Evolutionary conservation across 2,113 vertebrate species (phyloP).

Genomic region (Mormyrus iriodes): DNA sequence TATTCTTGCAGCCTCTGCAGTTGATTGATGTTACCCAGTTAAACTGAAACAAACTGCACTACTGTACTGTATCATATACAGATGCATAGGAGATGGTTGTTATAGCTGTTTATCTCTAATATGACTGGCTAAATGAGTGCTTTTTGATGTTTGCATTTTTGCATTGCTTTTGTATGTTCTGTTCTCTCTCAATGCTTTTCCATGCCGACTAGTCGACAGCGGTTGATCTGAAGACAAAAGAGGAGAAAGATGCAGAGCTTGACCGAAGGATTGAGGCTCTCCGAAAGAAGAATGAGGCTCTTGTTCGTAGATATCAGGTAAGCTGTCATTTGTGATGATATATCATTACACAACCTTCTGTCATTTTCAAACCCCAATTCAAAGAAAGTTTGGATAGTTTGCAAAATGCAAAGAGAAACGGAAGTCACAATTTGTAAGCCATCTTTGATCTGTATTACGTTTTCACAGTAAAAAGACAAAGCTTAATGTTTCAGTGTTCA

Average conservation of each 20-base stretch:
- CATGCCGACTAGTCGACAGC: slow-evolving; percentile 56
- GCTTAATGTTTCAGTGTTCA: background rate
- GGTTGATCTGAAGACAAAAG: slow-evolving; percentile 77
- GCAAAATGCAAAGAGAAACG: background rate
- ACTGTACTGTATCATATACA: background rate
- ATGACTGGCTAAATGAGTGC: background rate
- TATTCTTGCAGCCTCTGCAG: background rate
- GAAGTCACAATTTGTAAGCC: background rate
- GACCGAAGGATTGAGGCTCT: slow-evolving; percentile 83
- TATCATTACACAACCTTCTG: background rate
- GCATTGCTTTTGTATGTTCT: background rate
- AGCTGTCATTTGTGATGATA: background rate
- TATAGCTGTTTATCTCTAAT: background rate
- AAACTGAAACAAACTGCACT: background rate
- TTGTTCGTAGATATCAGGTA: slow-evolving; percentile 82
- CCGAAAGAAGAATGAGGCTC: slow-evolving; percentile 81
- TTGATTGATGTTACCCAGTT: background rate
- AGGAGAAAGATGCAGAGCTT: slow-evolving; percentile 84
- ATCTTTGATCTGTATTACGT: background rate
- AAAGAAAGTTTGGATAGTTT: background rate
- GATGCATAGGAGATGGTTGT: background rate
- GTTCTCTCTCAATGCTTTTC: background rate
- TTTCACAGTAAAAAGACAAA: background rate
- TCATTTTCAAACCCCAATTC: background rate
- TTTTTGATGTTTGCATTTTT: background rate